phyloP scores from a whole-genome alignment of 2,888 invertebrate genomes.

The Galerucella pusilla region DNA sequence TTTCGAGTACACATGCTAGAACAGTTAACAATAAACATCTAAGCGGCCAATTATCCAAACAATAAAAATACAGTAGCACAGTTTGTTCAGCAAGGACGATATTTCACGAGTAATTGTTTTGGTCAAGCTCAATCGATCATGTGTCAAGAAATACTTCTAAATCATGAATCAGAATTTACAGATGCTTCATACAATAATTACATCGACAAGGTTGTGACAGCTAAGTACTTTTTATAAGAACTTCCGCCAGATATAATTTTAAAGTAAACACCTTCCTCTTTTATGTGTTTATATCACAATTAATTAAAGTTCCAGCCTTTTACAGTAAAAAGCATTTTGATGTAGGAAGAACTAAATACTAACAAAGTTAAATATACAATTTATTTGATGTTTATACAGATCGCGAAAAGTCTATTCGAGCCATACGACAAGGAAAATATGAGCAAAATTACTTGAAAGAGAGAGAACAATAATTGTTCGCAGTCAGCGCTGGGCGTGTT shows the following conservation, averaged over 20 bases:
- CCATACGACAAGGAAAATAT: too few relatives aligned
- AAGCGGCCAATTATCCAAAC: background rate
- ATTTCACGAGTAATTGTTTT: conserved; percentile 13
- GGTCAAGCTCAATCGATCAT: conserved; percentile 27
- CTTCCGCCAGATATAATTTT: background rate
- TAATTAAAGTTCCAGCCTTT: background rate
- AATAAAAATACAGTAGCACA: background rate
- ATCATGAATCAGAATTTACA: conserved; percentile 11
- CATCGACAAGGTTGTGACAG: background rate
- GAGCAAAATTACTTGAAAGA: too few relatives aligned
- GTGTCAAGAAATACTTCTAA: conserved; percentile 14
- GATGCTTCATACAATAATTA: conserved; percentile 2
- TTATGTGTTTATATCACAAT: background rate
- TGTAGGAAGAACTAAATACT: too few relatives aligned
- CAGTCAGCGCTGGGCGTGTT: too few relatives aligned
- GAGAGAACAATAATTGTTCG: too few relatives aligned
- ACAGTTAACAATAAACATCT: background rate
- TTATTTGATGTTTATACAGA: too few relatives aligned
- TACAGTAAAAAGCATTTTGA: background rate
- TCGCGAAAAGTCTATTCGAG: too few relatives aligned
- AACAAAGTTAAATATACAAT: too few relatives aligned
- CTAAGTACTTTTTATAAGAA: background rate
- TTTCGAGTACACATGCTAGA: background rate
- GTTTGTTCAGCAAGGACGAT: conserved; percentile 16
- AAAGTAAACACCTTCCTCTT: background rate